These are phyloP conservation scores for Eciton burchellii DNA, from an alignment of 1,140 invertebrate species.

Conservation along the genomic window DNA sequence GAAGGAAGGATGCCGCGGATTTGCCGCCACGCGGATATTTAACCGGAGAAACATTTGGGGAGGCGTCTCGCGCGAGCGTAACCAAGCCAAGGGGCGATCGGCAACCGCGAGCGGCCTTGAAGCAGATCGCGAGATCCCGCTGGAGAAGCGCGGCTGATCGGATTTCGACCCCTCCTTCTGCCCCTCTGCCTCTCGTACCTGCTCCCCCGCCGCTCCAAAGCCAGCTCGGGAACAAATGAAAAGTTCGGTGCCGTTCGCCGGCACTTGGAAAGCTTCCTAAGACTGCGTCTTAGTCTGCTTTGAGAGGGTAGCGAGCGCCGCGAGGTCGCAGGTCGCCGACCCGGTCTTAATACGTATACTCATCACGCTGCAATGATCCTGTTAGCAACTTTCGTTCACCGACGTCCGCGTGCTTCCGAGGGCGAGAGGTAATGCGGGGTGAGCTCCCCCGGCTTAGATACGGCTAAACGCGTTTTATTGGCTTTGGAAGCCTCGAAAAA, in stretches of 20 bases:
- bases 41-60: too few relatives aligned
- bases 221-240: slow-evolving; percentile 63
- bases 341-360: slow-evolving; percentile 82
- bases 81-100: not conserved
- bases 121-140: not conserved
- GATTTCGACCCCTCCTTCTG: slow-evolving; percentile 22
- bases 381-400: slow-evolving; percentile 77
- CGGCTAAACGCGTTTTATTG: slow-evolving; percentile 81
- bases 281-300: slow-evolving; percentile 45
- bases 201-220: too few relatives aligned
- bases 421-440: not conserved
- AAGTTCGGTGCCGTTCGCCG: slow-evolving; percentile 61
- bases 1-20: too few relatives aligned
- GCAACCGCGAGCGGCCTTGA: not conserved
- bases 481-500: slow-evolving; percentile 81
- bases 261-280: slow-evolving; percentile 77
- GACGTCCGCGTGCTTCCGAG: slow-evolving; percentile 6
- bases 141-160: not conserved
- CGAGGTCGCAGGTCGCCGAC: slow-evolving; percentile 75
- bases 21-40: too few relatives aligned
- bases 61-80: not conserved
- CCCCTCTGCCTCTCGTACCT: too few relatives aligned
- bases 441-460: slow-evolving; percentile 77
- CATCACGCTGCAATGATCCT: slow-evolving; percentile 83
- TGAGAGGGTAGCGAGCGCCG: slow-evolving; percentile 27